Base-by-base conservation (phyloP, 2,113 vertebrate species). In the Theristicus caerulescens region DNA sequence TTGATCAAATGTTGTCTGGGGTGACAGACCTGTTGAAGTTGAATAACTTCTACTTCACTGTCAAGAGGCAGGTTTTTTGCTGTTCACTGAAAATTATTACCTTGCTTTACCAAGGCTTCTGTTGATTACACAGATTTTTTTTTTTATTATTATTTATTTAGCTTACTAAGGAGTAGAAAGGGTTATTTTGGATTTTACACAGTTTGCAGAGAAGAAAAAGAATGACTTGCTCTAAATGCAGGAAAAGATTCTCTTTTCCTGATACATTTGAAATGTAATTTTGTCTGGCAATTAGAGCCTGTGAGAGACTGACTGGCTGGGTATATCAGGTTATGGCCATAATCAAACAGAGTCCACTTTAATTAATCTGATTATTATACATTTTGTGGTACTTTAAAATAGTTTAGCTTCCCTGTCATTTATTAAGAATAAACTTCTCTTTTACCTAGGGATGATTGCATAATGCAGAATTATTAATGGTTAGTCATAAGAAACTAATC, bases 401-500 rank as follows among this genome's bases (percentile, higher is more conserved):
- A 87, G 66, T 90, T 96, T 87, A 38, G 11, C 51, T 80, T 94
- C 70, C 27, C 66, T 94, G 92, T 88, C 94, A 90, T 92, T 95
- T 96, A 86, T 96, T 91, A 93, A 90, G 82, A 96, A 80, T 93
- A 90, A 95, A 93, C 54, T 76, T 95, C 46, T 83, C 38, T 91
- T 79, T 91, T 94, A 86, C 54, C 69, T 70, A 86, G 44, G 38
- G 78, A 72, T 93, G 84, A 92, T 90, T 94, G 25, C 62, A 82
- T 94, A 72, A 76, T 85, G 61, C 11, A 10, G 82, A 91, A 87
- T 77, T 95, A 88, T 93, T 93, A 95, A 94, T 88, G 82, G 67
- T 80, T 93, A 90, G 49, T 94, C 91, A 81, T 90, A 93, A 92
- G 82, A 86, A 93, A 73, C 91, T 95, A 95, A 97, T 95, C 91